phyloP scores from a whole-genome alignment of 2,113 vertebrate species.

The Thalassarche chlororhynchos region DNA sequence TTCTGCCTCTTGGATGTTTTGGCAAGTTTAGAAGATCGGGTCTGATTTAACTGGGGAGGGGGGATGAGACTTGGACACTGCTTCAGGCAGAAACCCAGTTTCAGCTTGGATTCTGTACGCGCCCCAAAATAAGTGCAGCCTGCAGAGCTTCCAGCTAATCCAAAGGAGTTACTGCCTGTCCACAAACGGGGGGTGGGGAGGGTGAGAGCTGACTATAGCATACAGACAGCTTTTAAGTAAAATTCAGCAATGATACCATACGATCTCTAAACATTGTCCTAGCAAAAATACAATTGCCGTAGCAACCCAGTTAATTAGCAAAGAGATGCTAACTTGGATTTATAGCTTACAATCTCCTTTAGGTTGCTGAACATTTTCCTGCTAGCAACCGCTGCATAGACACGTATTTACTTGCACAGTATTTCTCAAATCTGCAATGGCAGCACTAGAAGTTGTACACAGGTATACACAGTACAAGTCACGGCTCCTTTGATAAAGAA shows the following conservation, averaged over 20 bases:
- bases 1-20: rapidly evolving
- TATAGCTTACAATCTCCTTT: neutral
- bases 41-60: neutral
- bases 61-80: neutral
- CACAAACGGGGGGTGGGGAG: neutral
- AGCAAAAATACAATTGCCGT: neutral
- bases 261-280: neutral
- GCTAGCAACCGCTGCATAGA: rapidly evolving
- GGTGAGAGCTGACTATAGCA: neutral
- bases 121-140: neutral
- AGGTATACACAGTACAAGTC: rapidly evolving
- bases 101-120: too few relatives aligned
- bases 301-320: neutral
- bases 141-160: neutral
- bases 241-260: neutral
- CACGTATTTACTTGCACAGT: neutral
- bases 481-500: neutral
- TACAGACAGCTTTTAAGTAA: too few relatives aligned
- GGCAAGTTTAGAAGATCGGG: rapidly evolving
- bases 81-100: neutral
- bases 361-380: neutral
- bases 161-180: neutral
- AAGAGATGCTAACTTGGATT: neutral
- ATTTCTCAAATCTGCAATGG: rapidly evolving
- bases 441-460: rapidly evolving